Percentiles rank a stretch among this genome's conserved stretches.
These are phyloP conservation scores for Amazona guildingii DNA, from an alignment of 2,113 vertebrate genomes.

Conservation along the genomic window DNA sequence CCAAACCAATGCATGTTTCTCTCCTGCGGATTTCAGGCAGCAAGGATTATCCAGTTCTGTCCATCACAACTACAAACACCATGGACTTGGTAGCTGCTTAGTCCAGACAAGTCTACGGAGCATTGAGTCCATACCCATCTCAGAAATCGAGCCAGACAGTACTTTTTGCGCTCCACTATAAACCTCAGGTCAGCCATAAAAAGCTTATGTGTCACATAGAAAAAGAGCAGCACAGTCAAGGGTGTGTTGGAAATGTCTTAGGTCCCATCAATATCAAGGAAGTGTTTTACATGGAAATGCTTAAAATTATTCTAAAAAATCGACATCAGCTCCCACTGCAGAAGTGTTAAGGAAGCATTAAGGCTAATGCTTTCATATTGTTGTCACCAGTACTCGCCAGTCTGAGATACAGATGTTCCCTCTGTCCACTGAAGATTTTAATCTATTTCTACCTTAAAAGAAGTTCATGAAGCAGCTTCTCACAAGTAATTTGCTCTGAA, in stretches of 20 bases:
- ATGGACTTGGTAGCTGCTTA: not conserved
- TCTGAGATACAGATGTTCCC: fast-evolving
- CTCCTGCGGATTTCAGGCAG: not conserved
- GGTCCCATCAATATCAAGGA: not conserved
- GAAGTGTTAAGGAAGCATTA: not conserved
- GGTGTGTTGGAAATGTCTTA: not conserved
- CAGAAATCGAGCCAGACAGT: not conserved
- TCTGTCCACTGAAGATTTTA: not conserved
- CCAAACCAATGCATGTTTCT: not conserved
- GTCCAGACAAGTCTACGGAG: not conserved
- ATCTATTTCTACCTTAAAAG: not conserved
- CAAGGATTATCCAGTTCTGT: not conserved
- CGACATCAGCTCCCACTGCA: not conserved
- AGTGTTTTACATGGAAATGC: not conserved
- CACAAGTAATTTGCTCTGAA: not conserved
- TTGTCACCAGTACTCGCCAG: not conserved
- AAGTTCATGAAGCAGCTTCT: not conserved
- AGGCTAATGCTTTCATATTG: not conserved
- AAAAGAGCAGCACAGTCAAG: not conserved
- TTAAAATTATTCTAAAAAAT: not conserved
- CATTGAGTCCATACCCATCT: not conserved
- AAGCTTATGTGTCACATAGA: not conserved
- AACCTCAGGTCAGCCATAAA: not conserved
- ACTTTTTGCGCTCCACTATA: not conserved
- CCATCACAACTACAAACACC: not conserved